These are phyloP conservation scores for Aphaenogaster ashmeadi DNA, from an alignment of 1,140 invertebrate genomes.

Conservation along the genomic window DNA sequence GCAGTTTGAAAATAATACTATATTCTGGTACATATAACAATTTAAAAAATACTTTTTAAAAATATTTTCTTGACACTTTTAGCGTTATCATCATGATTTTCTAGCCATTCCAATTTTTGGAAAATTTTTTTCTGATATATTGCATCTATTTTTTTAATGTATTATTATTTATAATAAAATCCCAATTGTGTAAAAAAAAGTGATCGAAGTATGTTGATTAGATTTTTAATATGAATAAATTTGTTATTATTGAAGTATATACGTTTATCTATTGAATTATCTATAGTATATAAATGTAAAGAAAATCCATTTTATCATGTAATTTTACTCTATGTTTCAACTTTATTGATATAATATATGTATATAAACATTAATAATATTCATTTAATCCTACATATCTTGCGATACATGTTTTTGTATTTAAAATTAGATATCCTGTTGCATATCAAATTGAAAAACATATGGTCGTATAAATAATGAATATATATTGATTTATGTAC, in stretches of 20 bases:
- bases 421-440: not conserved
- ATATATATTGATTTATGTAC: not conserved
- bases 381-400: not conserved
- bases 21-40: not conserved
- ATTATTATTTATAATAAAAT: slow-evolving; percentile 37
- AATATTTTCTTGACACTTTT: not conserved
- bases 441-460: not conserved
- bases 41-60: slow-evolving; percentile 14
- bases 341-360: slow-evolving; percentile 28
- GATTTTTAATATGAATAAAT: slow-evolving; percentile 17
- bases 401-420: slow-evolving; percentile 7
- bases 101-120: not conserved
- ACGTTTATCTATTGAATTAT: slow-evolving; percentile 5
- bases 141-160: not conserved
- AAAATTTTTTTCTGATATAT: not conserved
- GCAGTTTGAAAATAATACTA: slow-evolving; percentile 43
- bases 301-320: not conserved
- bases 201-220: not conserved
- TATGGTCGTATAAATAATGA: not conserved
- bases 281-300: slow-evolving; percentile 36
- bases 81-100: not conserved
- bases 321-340: slow-evolving; percentile 35
- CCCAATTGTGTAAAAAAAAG: not conserved
- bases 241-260: slow-evolving; percentile 8
- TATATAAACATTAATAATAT: slow-evolving; percentile 42